phyloP scores from a whole-genome alignment of 1,140 invertebrate genomes.

The Drosophila gunungcola region DNA sequence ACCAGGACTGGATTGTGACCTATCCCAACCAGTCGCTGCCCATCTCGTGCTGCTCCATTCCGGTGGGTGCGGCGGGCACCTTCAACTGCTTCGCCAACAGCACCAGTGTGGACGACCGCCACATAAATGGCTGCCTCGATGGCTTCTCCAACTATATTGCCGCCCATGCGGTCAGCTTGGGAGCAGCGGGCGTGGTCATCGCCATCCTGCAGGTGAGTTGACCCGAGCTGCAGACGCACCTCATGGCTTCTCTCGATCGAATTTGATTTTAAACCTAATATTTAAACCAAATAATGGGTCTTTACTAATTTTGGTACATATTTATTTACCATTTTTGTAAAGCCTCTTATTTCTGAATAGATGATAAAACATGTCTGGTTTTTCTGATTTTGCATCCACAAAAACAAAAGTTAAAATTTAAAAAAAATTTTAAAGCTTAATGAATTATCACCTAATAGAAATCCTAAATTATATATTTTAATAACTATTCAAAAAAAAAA shows the following conservation, averaged over 20 bases:
- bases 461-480: too few species aligned
- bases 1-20: slow-evolving; percentile 87
- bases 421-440: too few species aligned
- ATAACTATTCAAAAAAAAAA: too few species aligned
- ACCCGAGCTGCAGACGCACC: not conserved
- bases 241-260: not conserved
- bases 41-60: slow-evolving; percentile 87
- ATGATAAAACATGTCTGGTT: too few species aligned
- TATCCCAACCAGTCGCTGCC: slow-evolving; percentile 85
- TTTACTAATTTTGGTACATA: too few species aligned
- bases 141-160: slow-evolving; percentile 88
- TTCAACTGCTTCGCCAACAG: slow-evolving; percentile 84
- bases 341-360: too few species aligned
- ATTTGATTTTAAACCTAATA: too few species aligned
- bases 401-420: too few species aligned
- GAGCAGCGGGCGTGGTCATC: slow-evolving; percentile 90
- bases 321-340: too few species aligned
- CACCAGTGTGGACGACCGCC: slow-evolving; percentile 19
- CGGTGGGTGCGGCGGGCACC: slow-evolving; percentile 83
- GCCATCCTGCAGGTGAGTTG: slow-evolving; percentile 89
- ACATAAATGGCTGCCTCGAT: slow-evolving; percentile 86
- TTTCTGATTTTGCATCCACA: too few species aligned
- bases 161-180: slow-evolving; percentile 89
- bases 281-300: too few species aligned
- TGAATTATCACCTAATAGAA: too few species aligned